Base-by-base conservation (phyloP, 2,888 invertebrate genomes). In the Rapana venosa region DNA sequence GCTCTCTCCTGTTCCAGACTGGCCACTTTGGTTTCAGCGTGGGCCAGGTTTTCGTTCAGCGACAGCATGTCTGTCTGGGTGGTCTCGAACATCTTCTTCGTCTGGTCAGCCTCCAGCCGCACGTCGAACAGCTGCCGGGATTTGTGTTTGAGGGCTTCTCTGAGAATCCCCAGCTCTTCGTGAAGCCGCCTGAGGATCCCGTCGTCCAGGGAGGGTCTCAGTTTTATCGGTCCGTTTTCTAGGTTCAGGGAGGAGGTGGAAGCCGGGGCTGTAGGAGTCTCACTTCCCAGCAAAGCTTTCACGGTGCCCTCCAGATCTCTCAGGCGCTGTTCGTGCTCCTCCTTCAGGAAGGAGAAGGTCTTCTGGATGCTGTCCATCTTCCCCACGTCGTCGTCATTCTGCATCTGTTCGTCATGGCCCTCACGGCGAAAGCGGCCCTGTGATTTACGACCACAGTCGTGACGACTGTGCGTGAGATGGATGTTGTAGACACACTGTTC, bases 51-150 rank as follows among this genome's bases (percentile, higher is more conserved):
- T 66, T 92, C 92, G 26, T 92, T 93, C 22, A 93, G 90, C 35
- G 90, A 91, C 32, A 94, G 91, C 26, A 93, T 81, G n/a, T 93
- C 92, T 11, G 92, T 89, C 88, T 94, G 94, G 22, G 93, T 90
- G 90, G 94, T 92, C n/a, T 92, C 90, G 58, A 94, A 86, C 20
- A 92, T 87, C 61, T 90, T 90, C 26, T 91, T 88, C 0, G 93
- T 94, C 89, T 94, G 94, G 90, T 95, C 94, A 74, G 94, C 91
- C 88, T 93, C 92, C 30, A 92, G 90, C 89, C 91, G 91, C 2
- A 92, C 90, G 26, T 93, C 93, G 15, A 93, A 84, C 26, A 95
- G 90, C 56, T 92, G 92, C 0, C 92, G 90, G 5, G 92, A 93
- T 90, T 93, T 93, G 74, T 90, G 81, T 77, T 90, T 92, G 4